Percentiles rank a stretch among this genome's conserved stretches.
phyloP scores from a whole-genome alignment of 2,113 vertebrate genomes.

The Amazona vittata region DNA sequence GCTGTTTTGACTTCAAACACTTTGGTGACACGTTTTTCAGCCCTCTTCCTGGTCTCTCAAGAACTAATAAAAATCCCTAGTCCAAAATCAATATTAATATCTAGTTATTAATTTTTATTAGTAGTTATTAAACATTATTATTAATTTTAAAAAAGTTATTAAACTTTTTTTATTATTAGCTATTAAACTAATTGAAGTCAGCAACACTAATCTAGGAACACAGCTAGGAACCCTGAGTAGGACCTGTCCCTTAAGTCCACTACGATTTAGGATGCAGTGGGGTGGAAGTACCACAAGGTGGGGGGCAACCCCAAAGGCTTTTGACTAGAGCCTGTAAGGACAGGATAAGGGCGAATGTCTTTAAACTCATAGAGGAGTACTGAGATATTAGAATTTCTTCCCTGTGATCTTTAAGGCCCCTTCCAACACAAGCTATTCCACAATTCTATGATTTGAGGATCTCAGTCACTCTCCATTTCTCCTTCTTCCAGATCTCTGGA shows the following conservation, averaged over 20 bases:
- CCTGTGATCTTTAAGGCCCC: not conserved
- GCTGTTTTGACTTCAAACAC: fast-evolving
- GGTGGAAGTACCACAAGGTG: not conserved
- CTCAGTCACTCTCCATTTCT: not conserved
- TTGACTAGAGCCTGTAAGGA: not conserved
- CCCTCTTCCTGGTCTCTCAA: not conserved
- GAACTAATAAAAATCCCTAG: fast-evolving
- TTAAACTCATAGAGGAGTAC: not conserved
- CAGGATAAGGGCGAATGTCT: not conserved
- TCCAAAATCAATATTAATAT: not conserved
- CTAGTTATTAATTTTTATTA: no score
- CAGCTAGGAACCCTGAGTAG: fast-evolving
- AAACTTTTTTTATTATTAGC: no score
- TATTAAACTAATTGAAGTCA: not conserved
- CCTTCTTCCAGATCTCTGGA: not conserved
- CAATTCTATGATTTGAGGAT: not conserved
- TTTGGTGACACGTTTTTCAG: fast-evolving
- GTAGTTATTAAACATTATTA: no score
- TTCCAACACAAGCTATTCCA: not conserved
- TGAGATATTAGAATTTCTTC: not conserved
- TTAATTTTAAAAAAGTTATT: no score
- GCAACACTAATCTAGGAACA: fast-evolving
- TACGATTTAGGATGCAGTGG: fast-evolving
- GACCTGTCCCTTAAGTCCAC: not conserved
- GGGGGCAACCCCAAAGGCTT: not conserved